phyloP scores from a whole-genome alignment of 2,888 invertebrate genomes.

The Ectemnius lituratus region DNA sequence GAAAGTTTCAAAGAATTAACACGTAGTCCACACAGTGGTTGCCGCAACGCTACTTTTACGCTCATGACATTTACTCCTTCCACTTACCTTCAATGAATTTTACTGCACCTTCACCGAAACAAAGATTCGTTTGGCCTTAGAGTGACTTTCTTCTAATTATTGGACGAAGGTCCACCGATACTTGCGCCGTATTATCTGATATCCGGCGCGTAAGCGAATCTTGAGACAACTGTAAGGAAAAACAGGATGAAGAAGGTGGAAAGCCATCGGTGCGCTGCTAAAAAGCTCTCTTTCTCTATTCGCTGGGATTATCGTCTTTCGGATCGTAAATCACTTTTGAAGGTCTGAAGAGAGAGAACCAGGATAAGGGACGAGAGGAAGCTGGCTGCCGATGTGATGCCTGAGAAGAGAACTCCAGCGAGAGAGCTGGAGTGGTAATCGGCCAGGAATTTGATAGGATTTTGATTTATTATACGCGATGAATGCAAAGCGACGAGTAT shows the following conservation, averaged over 20 bases:
- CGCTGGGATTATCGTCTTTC: conserved; percentile 26
- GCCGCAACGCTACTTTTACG: conserved; percentile 18
- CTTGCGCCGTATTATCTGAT: neutral
- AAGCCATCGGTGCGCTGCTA: conserved; percentile 5
- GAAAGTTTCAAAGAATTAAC: conserved; percentile 54
- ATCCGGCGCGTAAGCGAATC: neutral
- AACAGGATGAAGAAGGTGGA: conserved; percentile 14
- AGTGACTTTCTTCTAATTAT: neutral
- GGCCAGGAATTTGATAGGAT: conserved; percentile 29
- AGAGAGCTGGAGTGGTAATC: conserved; percentile 13
- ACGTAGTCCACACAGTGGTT: conserved; percentile 46
- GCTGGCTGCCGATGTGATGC: conserved; percentile 24
- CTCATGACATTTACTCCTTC: conserved; percentile 13
- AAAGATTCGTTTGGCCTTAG: neutral
- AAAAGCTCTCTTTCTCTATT: neutral
- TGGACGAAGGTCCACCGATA: neutral
- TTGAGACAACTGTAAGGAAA: neutral
- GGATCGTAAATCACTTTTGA: conserved; percentile 49
- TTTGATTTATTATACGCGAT: conserved; percentile 31
- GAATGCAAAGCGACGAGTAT: neutral
- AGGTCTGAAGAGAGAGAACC: neutral
- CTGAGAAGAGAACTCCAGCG: conserved; percentile 5
- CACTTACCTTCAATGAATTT: neutral
- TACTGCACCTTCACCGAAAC: conserved; percentile 8
- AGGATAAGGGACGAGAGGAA: conserved; percentile 5